phyloP scores from a whole-genome alignment of 1,140 invertebrate genomes.

The Lasioglossum baleicum region DNA sequence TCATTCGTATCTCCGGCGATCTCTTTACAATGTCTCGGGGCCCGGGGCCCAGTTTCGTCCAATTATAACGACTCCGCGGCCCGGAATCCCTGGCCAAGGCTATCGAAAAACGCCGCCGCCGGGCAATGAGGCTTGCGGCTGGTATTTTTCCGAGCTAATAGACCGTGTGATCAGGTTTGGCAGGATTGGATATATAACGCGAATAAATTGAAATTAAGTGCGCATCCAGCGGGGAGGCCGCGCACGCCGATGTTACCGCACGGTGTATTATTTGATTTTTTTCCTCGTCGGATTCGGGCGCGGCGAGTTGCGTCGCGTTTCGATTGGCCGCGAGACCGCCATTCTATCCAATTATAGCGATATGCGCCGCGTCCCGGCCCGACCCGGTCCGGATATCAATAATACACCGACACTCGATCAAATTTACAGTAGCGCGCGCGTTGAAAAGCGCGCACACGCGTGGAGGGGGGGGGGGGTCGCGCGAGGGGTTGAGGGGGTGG shows the following conservation, averaged over 20 bases:
- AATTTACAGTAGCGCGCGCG: background rate
- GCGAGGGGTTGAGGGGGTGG: too few relatives aligned
- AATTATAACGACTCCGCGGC: background rate
- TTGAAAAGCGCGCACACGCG: background rate
- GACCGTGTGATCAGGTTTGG: slow-evolving; percentile 7
- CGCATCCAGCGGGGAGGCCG: background rate
- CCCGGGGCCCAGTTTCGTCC: background rate
- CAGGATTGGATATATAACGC: slow-evolving; percentile 10
- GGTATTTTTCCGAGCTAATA: slow-evolving; percentile 2
- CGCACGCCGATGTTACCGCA: background rate
- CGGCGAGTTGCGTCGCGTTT: background rate
- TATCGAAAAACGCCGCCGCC: background rate
- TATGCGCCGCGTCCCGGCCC: background rate
- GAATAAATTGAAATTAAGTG: slow-evolving; percentile 30
- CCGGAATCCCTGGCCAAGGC: background rate
- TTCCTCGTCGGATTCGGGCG: background rate
- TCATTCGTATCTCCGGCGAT: background rate
- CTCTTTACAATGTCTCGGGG: background rate
- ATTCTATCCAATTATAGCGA: slow-evolving; percentile 33
- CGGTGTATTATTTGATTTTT: background rate
- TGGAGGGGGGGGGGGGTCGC: too few relatives aligned
- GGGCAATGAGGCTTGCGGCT: background rate
- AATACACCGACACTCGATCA: slow-evolving; percentile 22
- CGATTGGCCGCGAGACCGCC: slow-evolving; percentile 7
- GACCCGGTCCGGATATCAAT: slow-evolving; percentile 15